A percentile compares a stretch with the other conserved stretches of the same genome.
phyloP scores from a whole-genome alignment of 2,888 invertebrate genomes.

The Slavum lentiscoides region DNA sequence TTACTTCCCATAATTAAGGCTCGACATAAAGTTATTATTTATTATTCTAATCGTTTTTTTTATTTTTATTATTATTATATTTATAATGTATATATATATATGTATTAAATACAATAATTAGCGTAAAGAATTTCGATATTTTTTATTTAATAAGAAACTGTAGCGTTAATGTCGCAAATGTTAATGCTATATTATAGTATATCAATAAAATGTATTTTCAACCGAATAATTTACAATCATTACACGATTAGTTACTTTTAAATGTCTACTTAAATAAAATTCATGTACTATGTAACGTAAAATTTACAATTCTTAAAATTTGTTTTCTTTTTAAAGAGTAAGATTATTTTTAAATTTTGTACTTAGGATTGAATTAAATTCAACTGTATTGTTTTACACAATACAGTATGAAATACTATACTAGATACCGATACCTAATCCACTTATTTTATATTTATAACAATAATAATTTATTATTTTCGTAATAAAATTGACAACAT shows the following conservation, averaged over 20 bases:
- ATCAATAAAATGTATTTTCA: background rate
- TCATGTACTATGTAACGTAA: background rate
- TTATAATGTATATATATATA: background rate
- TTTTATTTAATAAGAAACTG: background rate
- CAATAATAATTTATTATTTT: slow-evolving; percentile 7
- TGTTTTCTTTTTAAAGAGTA: too few relatives aligned
- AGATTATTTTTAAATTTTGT: too few relatives aligned
- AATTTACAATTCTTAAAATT: too few relatives aligned
- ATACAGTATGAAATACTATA: background rate
- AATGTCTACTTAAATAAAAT: background rate
- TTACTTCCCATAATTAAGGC: background rate
- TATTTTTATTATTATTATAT: background rate
- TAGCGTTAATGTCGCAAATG: background rate
- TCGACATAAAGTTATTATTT: background rate
- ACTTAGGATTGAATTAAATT: background rate
- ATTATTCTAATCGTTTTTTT: background rate
- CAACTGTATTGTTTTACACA: background rate
- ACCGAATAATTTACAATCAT: background rate
- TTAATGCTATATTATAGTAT: background rate
- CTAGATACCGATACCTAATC: background rate
- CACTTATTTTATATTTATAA: slow-evolving; percentile 4
- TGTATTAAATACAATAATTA: background rate
- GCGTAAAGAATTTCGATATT: background rate
- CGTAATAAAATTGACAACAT: background rate
- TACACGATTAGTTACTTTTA: background rate